phyloP scores from a whole-genome alignment of 2,797 vertebrate species.

The Uromys caudimaculatus region DNA sequence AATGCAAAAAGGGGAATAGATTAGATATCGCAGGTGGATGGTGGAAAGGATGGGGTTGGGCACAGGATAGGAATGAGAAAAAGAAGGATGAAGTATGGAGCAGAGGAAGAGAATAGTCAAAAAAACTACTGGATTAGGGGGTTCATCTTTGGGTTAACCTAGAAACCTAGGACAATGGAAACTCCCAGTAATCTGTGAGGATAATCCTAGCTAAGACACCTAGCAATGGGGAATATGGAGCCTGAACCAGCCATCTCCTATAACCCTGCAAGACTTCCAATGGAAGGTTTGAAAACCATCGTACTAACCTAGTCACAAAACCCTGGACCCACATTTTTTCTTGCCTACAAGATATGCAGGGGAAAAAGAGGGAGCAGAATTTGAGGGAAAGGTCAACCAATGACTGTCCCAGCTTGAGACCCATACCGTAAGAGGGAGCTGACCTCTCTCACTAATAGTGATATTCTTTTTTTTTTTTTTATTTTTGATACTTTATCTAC shows the following conservation, averaged over 20 bases:
- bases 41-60: background rate
- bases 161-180: background rate
- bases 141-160: background rate
- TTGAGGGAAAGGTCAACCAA: background rate
- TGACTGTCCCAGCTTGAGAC: background rate
- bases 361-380: background rate
- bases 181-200: background rate
- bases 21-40: background rate
- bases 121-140: background rate
- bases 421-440: background rate
- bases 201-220: background rate
- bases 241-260: background rate
- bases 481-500: too few relatives aligned
- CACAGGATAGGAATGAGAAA: background rate
- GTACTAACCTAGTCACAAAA: background rate
- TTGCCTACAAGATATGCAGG: background rate
- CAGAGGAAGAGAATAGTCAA: background rate
- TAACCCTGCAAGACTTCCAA: background rate
- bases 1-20: background rate
- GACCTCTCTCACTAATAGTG: background rate
- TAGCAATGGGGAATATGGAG: background rate
- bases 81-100: background rate
- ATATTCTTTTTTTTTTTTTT: too few relatives aligned
- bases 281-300: background rate
- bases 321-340: background rate